A percentile compares a stretch with the other conserved stretches of the same genome.
These are phyloP conservation scores for Climacteris rufus DNA, from an alignment of 2,113 vertebrate genomes.

Conservation along the genomic window DNA sequence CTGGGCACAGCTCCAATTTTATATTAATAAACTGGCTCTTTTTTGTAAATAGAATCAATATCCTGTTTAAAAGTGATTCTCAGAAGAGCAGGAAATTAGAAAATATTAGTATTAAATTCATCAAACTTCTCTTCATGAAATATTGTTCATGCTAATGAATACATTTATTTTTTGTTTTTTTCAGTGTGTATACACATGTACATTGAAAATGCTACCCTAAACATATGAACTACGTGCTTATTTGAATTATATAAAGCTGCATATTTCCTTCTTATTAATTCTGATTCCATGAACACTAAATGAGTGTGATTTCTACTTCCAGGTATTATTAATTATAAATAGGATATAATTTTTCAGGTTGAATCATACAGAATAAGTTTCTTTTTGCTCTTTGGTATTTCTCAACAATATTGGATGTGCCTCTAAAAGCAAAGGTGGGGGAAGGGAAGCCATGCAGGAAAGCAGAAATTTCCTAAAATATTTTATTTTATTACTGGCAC, in stretches of 20 bases:
- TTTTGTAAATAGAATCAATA: slow-evolving; percentile 58
- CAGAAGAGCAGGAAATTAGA: slow-evolving; percentile 50
- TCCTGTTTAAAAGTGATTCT: slow-evolving; percentile 30
- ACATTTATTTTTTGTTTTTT: background rate
- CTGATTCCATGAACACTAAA: background rate
- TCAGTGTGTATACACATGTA: background rate
- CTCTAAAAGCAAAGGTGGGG: background rate
- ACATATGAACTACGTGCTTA: background rate
- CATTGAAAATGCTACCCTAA: background rate
- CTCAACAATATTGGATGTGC: background rate
- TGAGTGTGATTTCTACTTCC: background rate
- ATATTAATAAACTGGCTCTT: slow-evolving; percentile 36
- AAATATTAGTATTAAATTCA: slow-evolving; percentile 30
- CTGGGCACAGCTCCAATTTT: slow-evolving; percentile 27
- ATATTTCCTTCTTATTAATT: background rate
- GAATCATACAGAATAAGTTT: background rate
- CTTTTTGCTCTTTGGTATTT: background rate
- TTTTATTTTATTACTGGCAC: background rate
- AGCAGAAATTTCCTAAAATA: background rate
- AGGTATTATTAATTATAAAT: background rate
- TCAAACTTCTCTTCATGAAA: background rate
- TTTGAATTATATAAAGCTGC: background rate
- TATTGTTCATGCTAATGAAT: background rate
- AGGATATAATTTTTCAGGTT: background rate
- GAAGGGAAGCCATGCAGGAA: background rate